phyloP scores from a whole-genome alignment of 1,140 invertebrate genomes.

The Aethina tumida region DNA sequence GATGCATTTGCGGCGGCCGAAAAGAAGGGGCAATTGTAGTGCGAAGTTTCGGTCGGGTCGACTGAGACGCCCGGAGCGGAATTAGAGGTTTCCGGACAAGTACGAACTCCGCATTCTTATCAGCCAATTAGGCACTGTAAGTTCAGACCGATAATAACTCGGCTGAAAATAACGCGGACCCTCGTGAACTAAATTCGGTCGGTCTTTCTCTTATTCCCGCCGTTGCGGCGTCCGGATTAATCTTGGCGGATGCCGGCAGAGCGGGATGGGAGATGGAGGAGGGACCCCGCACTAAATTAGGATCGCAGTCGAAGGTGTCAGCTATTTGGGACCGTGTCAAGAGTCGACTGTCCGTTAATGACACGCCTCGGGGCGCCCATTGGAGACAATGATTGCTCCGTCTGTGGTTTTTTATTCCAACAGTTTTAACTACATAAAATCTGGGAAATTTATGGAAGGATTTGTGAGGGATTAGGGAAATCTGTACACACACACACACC shows the following conservation, averaged over 20 bases:
- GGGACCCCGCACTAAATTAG: no score
- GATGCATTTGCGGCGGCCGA: neutral
- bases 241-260: slow-evolving; percentile 6
- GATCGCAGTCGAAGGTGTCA: slow-evolving; percentile 6
- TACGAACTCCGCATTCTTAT: slow-evolving; percentile 19
- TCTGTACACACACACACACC: no score
- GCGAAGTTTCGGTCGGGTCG: neutral
- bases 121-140: slow-evolving; percentile 19
- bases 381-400: no score
- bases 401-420: no score
- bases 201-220: slow-evolving; percentile 8
- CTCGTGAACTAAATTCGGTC: slow-evolving; percentile 11
- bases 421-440: no score
- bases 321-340: slow-evolving; percentile 4
- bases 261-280: no score
- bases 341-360: slow-evolving; percentile 10
- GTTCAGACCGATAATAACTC: slow-evolving; percentile 15
- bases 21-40: neutral
- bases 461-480: no score
- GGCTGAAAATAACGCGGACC: slow-evolving; percentile 15
- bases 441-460: no score
- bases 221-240: slow-evolving; percentile 9
- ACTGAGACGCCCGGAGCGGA: slow-evolving; percentile 12
- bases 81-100: slow-evolving; percentile 19
- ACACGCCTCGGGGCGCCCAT: no score